These are phyloP conservation scores for Falco columbarius DNA, from an alignment of 2,797 vertebrate species.

Conservation along the genomic window DNA sequence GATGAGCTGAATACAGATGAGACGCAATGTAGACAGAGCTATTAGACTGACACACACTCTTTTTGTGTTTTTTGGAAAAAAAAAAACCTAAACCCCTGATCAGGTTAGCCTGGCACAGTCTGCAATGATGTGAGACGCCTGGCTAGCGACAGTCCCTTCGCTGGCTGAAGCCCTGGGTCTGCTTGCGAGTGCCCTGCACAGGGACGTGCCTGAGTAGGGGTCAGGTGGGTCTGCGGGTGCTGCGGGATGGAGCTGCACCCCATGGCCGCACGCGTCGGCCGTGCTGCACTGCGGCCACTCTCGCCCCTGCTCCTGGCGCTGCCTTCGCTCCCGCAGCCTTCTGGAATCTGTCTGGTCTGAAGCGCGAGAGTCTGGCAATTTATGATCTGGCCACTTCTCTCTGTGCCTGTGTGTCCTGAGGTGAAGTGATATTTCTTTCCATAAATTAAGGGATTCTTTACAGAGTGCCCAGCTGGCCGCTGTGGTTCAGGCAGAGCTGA, in stretches of 20 bases:
- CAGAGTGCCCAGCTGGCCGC: background rate
- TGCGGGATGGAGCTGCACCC: background rate
- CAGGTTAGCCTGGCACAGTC: background rate
- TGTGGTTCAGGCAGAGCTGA: background rate
- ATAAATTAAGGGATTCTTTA: background rate
- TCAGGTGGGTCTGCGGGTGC: background rate
- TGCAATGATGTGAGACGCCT: background rate
- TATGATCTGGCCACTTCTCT: background rate
- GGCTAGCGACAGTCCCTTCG: rapidly evolving
- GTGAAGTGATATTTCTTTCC: background rate
- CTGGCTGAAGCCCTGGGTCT: background rate
- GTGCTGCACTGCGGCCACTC: rapidly evolving
- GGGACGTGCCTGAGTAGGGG: background rate
- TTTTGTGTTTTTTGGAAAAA: background rate
- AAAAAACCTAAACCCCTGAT: background rate
- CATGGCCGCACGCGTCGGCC: rapidly evolving
- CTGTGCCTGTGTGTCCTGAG: background rate
- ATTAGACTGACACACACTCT: background rate
- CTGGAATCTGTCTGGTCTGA: background rate
- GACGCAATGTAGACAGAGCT: background rate
- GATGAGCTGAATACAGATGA: slow-evolving; percentile 54
- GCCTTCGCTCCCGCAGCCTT: background rate
- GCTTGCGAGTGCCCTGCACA: rapidly evolving
- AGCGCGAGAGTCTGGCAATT: rapidly evolving
- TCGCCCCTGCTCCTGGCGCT: background rate